Conservation (phyloP, 2,888 invertebrate genomes). For the Stenichneumon culpator region DNA sequence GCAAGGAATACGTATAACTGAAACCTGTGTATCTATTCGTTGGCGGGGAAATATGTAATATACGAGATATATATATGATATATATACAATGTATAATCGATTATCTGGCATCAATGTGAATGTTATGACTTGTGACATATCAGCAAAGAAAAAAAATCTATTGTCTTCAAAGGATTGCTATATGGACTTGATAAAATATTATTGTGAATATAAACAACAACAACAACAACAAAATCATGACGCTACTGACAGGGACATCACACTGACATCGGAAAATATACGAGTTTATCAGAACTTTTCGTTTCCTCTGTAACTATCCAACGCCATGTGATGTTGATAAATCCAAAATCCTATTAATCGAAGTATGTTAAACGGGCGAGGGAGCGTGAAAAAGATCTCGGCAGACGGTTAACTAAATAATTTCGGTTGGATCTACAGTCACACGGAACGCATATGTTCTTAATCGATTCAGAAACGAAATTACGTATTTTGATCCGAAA, state of each 20-base stretch:
- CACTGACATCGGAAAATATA: constrained; percentile 27
- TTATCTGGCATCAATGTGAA: constrained; percentile 59
- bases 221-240: background rate
- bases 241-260: constrained; percentile 4
- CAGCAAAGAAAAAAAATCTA: constrained; percentile 52
- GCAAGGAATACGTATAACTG: constrained; percentile 36
- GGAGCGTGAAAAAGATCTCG: background rate
- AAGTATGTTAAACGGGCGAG: background rate
- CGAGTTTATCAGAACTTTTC: constrained; percentile 19
- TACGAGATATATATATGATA: constrained; percentile 54
- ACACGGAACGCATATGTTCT: background rate
- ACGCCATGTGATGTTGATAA: constrained; percentile 1
- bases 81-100: constrained; percentile 49
- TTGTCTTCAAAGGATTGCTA: constrained; percentile 30
- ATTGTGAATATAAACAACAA: constrained; percentile 2
- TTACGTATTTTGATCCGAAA: constrained; percentile 35
- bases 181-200: constrained; percentile 26
- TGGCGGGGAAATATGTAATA: constrained; percentile 55
- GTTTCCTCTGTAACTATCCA: constrained; percentile 16
- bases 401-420: constrained; percentile 6
- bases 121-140: constrained; percentile 70
- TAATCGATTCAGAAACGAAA: constrained; percentile 31
- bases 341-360: background rate
- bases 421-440: background rate
- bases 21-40: constrained; percentile 54